phyloP scores from a whole-genome alignment of 2,888 invertebrate genomes.

The Oscheius sp. region DNA sequence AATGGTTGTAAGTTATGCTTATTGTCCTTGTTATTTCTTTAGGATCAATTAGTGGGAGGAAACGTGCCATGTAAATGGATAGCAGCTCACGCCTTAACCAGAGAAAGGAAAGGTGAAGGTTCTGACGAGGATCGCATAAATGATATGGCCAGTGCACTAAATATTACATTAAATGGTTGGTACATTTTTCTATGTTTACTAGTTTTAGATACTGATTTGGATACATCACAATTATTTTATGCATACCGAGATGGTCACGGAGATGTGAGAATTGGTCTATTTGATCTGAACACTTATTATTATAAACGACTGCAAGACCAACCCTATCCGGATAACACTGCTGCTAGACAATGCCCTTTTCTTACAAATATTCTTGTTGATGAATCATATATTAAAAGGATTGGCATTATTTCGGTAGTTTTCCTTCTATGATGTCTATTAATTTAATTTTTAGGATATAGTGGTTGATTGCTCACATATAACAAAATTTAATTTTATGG shows the following conservation, averaged over 20 bases:
- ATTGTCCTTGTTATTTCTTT: background rate
- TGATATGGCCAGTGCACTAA: background rate
- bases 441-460: constrained; percentile 11
- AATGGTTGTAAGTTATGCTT: background rate
- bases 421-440: too few species aligned
- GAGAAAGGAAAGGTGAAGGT: background rate
- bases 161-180: background rate
- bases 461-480: background rate
- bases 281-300: constrained; percentile 29
- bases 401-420: background rate
- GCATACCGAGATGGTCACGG: background rate
- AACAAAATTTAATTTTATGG: constrained; percentile 3
- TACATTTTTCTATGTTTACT: background rate
- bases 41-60: background rate
- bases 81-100: background rate
- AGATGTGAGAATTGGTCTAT: background rate
- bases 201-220: constrained; percentile 19
- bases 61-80: constrained; percentile 3
- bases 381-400: background rate
- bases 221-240: constrained; percentile 17
- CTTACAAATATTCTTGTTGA: background rate
- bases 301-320: constrained; percentile 8
- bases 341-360: constrained; percentile 22
- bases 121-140: background rate
- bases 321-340: constrained; percentile 7